phyloP scores from a whole-genome alignment of 2,888 invertebrate species.

The Nephrotoma appendiculata region DNA sequence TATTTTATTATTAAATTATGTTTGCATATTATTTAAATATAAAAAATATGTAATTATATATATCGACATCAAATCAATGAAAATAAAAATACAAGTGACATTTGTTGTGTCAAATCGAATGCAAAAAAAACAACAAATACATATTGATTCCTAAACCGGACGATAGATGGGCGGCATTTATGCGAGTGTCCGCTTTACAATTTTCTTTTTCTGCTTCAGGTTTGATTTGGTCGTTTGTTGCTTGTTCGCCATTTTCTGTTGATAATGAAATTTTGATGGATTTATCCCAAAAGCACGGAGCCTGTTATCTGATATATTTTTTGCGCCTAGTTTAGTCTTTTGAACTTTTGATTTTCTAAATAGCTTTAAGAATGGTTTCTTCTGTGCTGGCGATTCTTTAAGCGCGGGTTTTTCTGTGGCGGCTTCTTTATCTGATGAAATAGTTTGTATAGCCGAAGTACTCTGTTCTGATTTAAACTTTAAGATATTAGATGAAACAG shows the following conservation, averaged over 20 bases:
- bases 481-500: too few relatives aligned
- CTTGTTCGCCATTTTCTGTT: constrained; percentile 12
- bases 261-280: constrained; percentile 56
- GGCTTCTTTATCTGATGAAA: constrained; percentile 9
- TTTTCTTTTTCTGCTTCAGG: neutral
- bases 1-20: neutral
- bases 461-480: neutral
- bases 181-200: neutral
- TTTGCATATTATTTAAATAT: neutral
- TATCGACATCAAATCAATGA: neutral
- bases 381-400: neutral
- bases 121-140: neutral
- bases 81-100: neutral
- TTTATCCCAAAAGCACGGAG: constrained; percentile 84
- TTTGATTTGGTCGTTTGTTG: neutral
- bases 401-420: neutral
- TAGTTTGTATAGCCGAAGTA: neutral
- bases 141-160: neutral
- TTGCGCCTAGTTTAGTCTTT: constrained; percentile 11
- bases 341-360: neutral
- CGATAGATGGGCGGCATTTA: neutral
- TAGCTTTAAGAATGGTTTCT: neutral
- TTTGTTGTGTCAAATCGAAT: neutral
- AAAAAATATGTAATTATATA: neutral
- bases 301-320: constrained; percentile 56